A percentile compares a stretch with the other conserved stretches of the same genome.
These are phyloP conservation scores for Oscheius onirici DNA, from an alignment of 2,888 invertebrate genomes.

Conservation along the genomic window DNA sequence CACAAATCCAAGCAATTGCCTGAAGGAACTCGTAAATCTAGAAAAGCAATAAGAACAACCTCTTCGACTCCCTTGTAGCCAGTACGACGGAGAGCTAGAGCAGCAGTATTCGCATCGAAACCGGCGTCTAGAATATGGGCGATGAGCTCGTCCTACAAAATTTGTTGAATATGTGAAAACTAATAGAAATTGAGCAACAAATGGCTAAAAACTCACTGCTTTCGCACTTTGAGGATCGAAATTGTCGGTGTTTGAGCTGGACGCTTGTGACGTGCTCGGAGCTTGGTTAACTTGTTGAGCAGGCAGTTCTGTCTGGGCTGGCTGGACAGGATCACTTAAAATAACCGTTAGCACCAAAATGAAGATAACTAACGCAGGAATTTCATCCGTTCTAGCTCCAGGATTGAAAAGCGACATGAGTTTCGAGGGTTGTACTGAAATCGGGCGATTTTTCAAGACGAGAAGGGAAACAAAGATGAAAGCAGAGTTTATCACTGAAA, in stretches of 20 bases:
- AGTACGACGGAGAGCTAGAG: conserved; percentile 56
- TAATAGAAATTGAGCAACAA: background rate
- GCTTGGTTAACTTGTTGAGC: background rate
- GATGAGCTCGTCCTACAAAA: conserved; percentile 36
- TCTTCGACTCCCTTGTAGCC: conserved; percentile 56
- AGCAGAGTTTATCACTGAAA: no score
- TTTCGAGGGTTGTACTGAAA: no score
- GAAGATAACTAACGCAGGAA: conserved; percentile 6
- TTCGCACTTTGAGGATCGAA: conserved; percentile 6
- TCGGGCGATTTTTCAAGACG: no score
- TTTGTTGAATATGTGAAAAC: background rate
- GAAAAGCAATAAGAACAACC: conserved; percentile 33
- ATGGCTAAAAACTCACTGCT: background rate
- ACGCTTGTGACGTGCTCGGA: background rate
- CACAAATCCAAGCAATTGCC: conserved; percentile 61
- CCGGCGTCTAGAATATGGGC: conserved; percentile 56
- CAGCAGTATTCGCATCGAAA: conserved; percentile 57
- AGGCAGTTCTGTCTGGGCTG: background rate
- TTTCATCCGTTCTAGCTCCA: background rate
- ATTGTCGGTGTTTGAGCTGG: background rate
- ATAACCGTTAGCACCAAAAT: background rate
- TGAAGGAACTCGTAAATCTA: conserved; percentile 24
- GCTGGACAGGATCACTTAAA: conserved; percentile 16
- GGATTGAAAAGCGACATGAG: background rate
- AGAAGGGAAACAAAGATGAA: no score